phyloP scores from a whole-genome alignment of 2,888 invertebrate genomes.

The Hylaea fasciaria region DNA sequence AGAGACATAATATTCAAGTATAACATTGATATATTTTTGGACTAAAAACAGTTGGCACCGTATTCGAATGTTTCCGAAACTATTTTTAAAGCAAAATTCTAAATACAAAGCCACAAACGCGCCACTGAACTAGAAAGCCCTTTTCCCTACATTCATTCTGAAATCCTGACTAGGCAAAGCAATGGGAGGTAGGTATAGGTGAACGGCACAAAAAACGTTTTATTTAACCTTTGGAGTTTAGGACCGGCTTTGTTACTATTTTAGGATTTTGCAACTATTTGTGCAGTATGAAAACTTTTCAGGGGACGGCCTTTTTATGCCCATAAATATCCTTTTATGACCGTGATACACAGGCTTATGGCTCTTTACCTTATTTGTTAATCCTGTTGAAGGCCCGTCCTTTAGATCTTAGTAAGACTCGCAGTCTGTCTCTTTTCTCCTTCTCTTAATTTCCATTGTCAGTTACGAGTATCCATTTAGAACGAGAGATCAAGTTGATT shows the following conservation, averaged over 20 bases:
- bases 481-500: no score
- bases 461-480: no score
- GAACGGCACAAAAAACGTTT: conserved; percentile 26
- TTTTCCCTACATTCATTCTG: conserved; percentile 24
- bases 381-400: no score
- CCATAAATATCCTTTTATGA: no score
- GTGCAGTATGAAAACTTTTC: conserved; percentile 13
- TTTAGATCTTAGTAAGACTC: no score
- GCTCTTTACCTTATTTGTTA: no score
- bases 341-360: no score
- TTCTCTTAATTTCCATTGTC: no score
- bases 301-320: no score
- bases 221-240: conserved; percentile 32
- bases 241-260: conserved; percentile 21
- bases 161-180: conserved; percentile 33
- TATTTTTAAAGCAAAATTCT: not conserved
- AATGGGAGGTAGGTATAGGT: conserved; percentile 15
- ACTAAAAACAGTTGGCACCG: not conserved
- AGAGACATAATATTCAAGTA: no score
- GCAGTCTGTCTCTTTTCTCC: no score
- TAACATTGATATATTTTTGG: not conserved
- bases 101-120: conserved; percentile 14
- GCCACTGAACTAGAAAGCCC: conserved; percentile 24
- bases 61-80: not conserved
- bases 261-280: conserved; percentile 13